Evolutionary conservation across 2,888 invertebrate species (phyloP).

Genomic region (Tipula helvola): DNA sequence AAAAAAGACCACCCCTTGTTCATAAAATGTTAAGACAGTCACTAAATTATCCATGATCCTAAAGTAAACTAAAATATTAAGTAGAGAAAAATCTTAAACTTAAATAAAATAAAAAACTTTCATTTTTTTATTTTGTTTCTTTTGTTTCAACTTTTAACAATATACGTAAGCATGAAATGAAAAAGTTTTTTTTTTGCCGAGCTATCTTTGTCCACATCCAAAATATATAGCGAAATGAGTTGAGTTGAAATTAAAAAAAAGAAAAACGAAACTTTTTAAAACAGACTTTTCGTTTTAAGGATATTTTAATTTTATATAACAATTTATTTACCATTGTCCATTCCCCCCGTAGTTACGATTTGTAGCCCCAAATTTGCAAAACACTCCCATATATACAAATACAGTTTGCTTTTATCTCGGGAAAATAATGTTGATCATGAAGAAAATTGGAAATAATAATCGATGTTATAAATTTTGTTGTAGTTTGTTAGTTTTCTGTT

Average conservation of each 20-base stretch:
- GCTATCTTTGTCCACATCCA: background rate
- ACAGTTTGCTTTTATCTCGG: background rate
- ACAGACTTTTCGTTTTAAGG: background rate
- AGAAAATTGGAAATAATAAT: background rate
- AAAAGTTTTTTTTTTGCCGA: background rate
- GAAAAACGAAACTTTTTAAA: background rate
- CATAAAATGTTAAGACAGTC: background rate
- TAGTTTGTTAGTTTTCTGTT: background rate
- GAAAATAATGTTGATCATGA: background rate
- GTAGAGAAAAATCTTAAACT: background rate
- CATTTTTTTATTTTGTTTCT: background rate
- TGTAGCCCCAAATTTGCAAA: background rate
- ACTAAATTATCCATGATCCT: constrained; percentile 4
- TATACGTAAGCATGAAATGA: background rate
- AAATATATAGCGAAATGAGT: background rate
- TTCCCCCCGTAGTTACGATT: background rate
- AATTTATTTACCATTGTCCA: background rate
- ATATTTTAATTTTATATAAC: background rate
- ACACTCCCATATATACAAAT: background rate
- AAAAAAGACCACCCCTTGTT: background rate
- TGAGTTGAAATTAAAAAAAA: background rate
- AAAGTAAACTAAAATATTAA: constrained; percentile 4
- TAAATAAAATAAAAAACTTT: background rate
- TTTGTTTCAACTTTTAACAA: background rate
- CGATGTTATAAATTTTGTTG: background rate